Evolutionary conservation across 2,888 invertebrate species (phyloP), one percentile per base, ranked within the genome.

Genomic region (Caenorhabditis uteleia): DNA sequence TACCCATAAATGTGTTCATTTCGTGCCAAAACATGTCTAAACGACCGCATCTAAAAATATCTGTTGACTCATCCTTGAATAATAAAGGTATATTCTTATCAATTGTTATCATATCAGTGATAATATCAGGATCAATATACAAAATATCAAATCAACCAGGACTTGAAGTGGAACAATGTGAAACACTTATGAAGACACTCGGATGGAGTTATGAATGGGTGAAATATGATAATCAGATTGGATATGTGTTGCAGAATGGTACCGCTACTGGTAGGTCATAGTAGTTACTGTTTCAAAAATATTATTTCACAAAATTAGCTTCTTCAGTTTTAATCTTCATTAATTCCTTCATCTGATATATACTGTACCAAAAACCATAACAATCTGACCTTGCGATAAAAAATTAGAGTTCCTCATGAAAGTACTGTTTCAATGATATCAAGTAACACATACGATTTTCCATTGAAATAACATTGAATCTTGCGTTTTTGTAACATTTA

Each of bases 151-250:
- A 53, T 25, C 59, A 59, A 27, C 47, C 51, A 33, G 65, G 59
- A 5, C 16, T 59, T 27, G 65, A 65, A 48, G 40, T 65, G 3
- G 65, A 65, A 21, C 65, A 65, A 42, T 65, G 65, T 43, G 50
- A 55, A 29, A 65, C 59, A 1, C 27, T 65, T n/a, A 50, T 65
- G 59, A 65, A 55, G 34, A 53, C 46, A 12, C 31, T 50, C 2
- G 27, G 46, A 14, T 65, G 65, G 65, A 46, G 43, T 2, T 65
- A 43, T 14, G 59, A 65, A 16, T 57, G 59, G 33, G 42, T 65
- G 18, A 49, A 58, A 3, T 65, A 65, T 33, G 27, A 55, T 38
- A 65, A 65, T 48, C 42, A 59, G 25, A 56, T 65, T 21, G 65
- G 65, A 20, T 42, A 55, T 33, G 46, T 65, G 1, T 34, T 48